These are phyloP conservation scores for Tonatia bakeri DNA, from an alignment of 2,113 vertebrate species.

Conservation along the genomic window DNA sequence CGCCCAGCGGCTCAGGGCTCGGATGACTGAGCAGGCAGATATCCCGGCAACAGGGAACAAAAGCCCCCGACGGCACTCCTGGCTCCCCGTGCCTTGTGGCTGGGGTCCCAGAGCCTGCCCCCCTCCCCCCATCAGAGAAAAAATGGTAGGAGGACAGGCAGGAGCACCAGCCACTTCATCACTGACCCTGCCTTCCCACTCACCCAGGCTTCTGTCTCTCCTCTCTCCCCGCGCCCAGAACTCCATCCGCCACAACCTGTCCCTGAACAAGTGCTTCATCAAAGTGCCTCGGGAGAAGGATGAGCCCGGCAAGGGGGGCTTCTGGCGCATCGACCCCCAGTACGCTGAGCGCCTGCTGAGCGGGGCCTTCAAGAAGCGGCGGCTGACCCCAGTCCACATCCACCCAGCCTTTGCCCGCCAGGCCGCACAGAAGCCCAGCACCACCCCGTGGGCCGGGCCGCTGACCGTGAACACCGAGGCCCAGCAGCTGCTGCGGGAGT, in stretches of 20 bases:
- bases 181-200: fast-evolving
- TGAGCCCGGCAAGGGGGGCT: slow-evolving; percentile 94
- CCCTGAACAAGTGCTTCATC: slow-evolving; percentile 98
- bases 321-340: slow-evolving; percentile 97
- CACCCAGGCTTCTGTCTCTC: neutral
- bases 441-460: neutral
- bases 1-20: slow-evolving; percentile 78
- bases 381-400: slow-evolving; percentile 89
- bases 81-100: slow-evolving; percentile 55
- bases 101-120: slow-evolving; percentile 43
- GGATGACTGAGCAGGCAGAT: slow-evolving; percentile 85
- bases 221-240: slow-evolving; percentile 83
- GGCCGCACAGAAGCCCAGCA: slow-evolving; percentile 37
- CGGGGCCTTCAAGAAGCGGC: slow-evolving; percentile 90
- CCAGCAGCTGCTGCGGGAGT: slow-evolving; percentile 88
- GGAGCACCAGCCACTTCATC: neutral
- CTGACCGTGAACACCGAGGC: slow-evolving; percentile 83
- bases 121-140: neutral
- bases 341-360: slow-evolving; percentile 91
- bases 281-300: slow-evolving; percentile 97
- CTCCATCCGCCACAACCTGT: slow-evolving; percentile 97
- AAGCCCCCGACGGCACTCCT: slow-evolving; percentile 57
- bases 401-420: slow-evolving; percentile 85
- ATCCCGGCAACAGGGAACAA: slow-evolving; percentile 82
- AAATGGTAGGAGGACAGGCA: neutral